Evolutionary conservation across 53 echinoderm and acorn worm genomes (phyloP).

Genomic region (Luidia sarsii): DNA sequence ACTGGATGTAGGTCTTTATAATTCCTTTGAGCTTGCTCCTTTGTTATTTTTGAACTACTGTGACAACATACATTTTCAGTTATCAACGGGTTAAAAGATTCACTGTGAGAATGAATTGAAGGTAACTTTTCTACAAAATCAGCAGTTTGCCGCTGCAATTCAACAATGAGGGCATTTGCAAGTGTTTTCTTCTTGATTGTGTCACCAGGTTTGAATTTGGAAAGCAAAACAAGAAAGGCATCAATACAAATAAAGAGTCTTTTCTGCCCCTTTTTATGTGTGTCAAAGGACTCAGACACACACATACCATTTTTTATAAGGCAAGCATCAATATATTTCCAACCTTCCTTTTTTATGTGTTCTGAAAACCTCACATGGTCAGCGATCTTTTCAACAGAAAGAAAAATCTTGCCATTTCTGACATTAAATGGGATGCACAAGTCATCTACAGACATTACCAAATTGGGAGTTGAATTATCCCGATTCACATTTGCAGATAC

Average conservation of each 20-base stretch:
- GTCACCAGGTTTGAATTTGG: constrained; percentile 4
- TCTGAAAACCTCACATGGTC: neutral
- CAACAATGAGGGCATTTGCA: neutral
- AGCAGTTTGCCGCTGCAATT: neutral
- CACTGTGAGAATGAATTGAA: too few species aligned
- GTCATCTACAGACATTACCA: neutral
- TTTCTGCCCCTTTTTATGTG: neutral
- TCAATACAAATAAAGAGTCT: constrained; percentile 13
- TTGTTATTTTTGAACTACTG: neutral
- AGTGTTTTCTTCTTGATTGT: neutral
- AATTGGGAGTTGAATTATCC: neutral
- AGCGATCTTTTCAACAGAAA: neutral
- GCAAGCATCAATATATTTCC: constrained; percentile 10
- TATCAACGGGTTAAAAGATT: too few species aligned
- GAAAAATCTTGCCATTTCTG: too few species aligned
- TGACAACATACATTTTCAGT: neutral
- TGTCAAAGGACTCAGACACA: constrained; percentile 17
- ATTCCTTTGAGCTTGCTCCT: neutral
- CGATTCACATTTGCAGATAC: neutral
- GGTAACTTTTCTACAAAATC: too few species aligned
- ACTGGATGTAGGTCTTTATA: constrained; percentile 10
- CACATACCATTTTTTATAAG: neutral
- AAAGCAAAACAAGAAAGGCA: neutral
- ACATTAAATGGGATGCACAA: constrained; percentile 1
- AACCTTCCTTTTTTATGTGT: constrained; percentile 20